Evolutionary conservation across 1,140 invertebrate genomes (phyloP), one percentile per base, ranked within the genome.

Genomic region (Musca vetustissima): DNA sequence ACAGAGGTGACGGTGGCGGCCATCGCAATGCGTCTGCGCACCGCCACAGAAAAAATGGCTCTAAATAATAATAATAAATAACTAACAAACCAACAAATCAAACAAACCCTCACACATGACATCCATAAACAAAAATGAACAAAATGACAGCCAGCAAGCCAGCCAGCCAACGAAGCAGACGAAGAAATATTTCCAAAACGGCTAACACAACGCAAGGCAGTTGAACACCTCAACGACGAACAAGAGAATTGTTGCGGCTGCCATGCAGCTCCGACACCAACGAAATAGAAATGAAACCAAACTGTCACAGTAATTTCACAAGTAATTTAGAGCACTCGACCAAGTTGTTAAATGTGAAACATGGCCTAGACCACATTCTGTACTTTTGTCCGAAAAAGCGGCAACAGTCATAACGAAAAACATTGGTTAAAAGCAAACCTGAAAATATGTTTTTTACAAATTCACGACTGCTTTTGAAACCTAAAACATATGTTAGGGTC

Each of bases 271-370:
- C 17, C 8, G 21, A 52, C n/a, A 52, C 17, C 17, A 52, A 52
- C 7, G 21, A 52, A 52, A 19, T 19, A 19, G n/a, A 52, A 52
- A 52, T 52, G 24, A 61, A 68, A 61, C 55, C 55, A 57, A 57
- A 57, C 57, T 68, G 67, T 68, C 67, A 68, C 32, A 64, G 67
- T 61, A 68, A 61, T 68, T 68, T 68, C 67, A 61, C 67, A 68
- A 68, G 67, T 61, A 61, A 68, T 68, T 68, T 68, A 68, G 59
- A 68, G 57, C 57, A 59, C 28, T 61, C 57, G 57, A 61, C 57
- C 28, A 55, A 61, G 57, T 61, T 61, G 57, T 61, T 61, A 61
- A 61, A 61, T 61, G 36, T 43, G 36, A 43, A 61, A 61, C 57
- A 36, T 36, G 57, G 57, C 36, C 57, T 32, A 61, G 4, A 57